phyloP scores from a whole-genome alignment of 2,113 vertebrate species.

The Rhynchopsitta pachyrhyncha region DNA sequence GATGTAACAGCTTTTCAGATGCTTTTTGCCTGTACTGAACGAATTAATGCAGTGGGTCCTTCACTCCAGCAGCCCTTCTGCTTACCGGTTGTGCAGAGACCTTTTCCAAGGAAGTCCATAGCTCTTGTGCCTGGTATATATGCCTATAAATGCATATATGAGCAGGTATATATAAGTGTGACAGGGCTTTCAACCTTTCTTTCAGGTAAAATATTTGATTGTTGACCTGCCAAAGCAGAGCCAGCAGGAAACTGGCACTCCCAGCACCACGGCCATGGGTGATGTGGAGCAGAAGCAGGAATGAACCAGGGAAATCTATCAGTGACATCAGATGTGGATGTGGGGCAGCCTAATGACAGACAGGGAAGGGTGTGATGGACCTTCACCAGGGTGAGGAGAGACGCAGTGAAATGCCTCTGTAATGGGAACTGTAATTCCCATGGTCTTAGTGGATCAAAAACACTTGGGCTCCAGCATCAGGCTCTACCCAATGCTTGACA shows the following conservation, averaged over 20 bases:
- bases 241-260: background rate
- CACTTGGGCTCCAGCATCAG: background rate
- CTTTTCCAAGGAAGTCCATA: background rate
- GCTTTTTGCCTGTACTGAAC: background rate
- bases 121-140: background rate
- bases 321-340: rapidly evolving
- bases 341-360: background rate
- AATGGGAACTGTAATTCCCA: background rate
- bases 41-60: background rate
- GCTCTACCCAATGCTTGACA: background rate
- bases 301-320: background rate
- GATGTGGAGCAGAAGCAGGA: background rate
- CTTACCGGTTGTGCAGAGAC: background rate
- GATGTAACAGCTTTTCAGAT: background rate
- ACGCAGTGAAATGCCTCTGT: background rate
- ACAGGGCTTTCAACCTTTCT: background rate
- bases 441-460: background rate
- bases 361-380: background rate
- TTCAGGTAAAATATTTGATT: background rate
- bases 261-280: background rate
- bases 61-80: background rate
- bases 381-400: background rate
- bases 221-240: background rate
- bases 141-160: too few relatives aligned
- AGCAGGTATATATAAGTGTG: background rate